Evolutionary conservation across 1,140 invertebrate species (phyloP).

Genomic region (Centruroides vittatus): DNA sequence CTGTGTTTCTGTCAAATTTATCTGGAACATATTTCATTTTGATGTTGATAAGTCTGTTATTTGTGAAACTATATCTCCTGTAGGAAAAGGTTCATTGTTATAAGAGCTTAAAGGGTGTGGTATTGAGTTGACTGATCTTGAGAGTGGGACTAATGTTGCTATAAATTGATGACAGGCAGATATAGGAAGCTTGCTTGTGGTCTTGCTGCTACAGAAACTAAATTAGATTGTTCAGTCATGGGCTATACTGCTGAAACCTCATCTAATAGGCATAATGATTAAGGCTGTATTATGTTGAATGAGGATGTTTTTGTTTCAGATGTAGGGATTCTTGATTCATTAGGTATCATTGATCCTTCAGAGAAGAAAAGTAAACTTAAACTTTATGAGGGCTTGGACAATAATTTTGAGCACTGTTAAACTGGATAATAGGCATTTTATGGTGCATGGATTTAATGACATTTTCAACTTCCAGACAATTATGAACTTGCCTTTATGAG

Average conservation of each 20-base stretch:
- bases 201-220: constrained; percentile 1
- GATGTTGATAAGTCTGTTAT: too few species aligned
- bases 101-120: neutral
- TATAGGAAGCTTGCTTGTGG: constrained; percentile 1
- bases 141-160: neutral
- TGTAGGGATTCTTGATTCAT: constrained; percentile 27
- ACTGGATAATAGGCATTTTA: constrained; percentile 18
- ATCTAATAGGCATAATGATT: neutral
- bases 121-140: neutral
- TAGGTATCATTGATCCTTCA: constrained; percentile 26
- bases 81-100: neutral
- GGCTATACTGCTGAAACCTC: too few species aligned
- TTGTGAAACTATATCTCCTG: too few species aligned
- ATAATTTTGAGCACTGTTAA: constrained; percentile 22
- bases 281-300: constrained; percentile 18
- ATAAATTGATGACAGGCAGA: neutral
- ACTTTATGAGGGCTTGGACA: constrained; percentile 14
- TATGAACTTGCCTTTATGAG: constrained; percentile 15
- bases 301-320: constrained; percentile 17
- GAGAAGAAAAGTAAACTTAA: constrained; percentile 19
- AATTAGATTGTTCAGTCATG: neutral
- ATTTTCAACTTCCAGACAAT: constrained; percentile 18
- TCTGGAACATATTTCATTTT: too few species aligned
- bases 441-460: constrained; percentile 23
- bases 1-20: too few species aligned